These are phyloP conservation scores for Archocentrus centrarchus DNA, from an alignment of 2,113 vertebrate genomes.

Conservation along the genomic window DNA sequence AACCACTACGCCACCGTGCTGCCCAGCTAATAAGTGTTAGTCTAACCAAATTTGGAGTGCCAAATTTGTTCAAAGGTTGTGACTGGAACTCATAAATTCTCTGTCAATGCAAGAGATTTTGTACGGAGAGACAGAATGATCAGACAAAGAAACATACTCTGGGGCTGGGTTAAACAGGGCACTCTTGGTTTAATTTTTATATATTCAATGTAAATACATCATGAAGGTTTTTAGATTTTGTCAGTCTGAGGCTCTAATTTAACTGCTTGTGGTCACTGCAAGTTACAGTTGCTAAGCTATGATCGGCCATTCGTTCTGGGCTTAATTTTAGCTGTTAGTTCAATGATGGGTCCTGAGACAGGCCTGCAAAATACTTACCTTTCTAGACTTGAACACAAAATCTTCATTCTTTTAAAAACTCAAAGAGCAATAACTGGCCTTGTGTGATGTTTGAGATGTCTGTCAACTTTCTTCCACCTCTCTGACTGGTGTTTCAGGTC, in stretches of 20 bases:
- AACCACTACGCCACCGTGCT: too few species aligned
- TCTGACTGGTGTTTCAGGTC: background rate
- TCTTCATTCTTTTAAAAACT: background rate
- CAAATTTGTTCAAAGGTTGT: background rate
- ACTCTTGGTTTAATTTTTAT: background rate
- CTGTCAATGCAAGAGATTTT: background rate
- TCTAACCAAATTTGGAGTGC: background rate
- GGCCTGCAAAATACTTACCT: background rate
- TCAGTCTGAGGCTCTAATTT: background rate
- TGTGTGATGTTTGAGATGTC: constrained; percentile 16
- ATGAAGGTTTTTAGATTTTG: background rate
- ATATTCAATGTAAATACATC: background rate
- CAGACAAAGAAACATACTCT: background rate
- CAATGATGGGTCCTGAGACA: background rate
- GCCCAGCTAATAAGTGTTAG: background rate
- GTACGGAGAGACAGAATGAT: background rate
- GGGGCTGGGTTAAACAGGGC: background rate
- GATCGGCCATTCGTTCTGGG: background rate
- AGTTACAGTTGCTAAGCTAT: background rate
- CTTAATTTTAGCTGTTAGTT: background rate
- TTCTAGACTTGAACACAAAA: background rate
- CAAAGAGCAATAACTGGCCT: constrained; percentile 1
- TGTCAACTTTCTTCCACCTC: background rate
- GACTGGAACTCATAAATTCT: background rate
- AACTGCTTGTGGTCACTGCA: background rate